Evolutionary conservation across 1,140 invertebrate species (phyloP).

Genomic region (Lineus longissimus): DNA sequence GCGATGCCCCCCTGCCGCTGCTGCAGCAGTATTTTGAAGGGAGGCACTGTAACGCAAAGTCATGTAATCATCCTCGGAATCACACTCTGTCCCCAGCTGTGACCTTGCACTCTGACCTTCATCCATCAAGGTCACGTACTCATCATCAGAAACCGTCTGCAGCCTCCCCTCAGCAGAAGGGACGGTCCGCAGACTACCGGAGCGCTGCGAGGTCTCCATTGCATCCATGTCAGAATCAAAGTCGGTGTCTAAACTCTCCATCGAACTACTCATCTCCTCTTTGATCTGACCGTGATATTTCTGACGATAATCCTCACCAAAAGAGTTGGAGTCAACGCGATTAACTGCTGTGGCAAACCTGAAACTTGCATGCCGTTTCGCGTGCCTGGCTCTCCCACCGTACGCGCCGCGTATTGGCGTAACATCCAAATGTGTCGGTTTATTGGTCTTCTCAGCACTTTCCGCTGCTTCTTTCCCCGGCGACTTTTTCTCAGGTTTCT

Average conservation of each 20-base stretch:
- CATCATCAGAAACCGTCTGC: background rate
- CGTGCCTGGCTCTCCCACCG: background rate
- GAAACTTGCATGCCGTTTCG: constrained; percentile 5
- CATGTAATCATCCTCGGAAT: background rate
- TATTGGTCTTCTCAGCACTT: background rate
- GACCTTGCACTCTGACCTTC: background rate
- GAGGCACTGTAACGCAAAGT: background rate
- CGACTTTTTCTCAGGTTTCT: background rate
- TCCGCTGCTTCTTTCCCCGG: background rate
- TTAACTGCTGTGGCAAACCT: constrained; percentile 3
- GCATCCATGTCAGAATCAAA: background rate
- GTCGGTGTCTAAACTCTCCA: constrained; percentile 2
- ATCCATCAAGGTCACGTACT: background rate
- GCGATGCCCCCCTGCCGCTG: background rate
- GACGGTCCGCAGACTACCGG: background rate
- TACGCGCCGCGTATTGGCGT: background rate
- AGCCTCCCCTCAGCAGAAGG: no score
- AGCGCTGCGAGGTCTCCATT: background rate
- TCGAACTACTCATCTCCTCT: background rate
- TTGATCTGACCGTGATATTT: background rate
- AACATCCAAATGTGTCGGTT: background rate
- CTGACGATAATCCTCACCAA: background rate
- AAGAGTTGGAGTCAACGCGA: constrained; percentile 3
- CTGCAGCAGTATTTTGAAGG: background rate
- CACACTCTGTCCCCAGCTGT: background rate